A percentile compares a stretch with the other conserved stretches of the same genome.
Conservation (phyloP, 1,140 invertebrate species). For the Lepidurus arcticus region DNA sequence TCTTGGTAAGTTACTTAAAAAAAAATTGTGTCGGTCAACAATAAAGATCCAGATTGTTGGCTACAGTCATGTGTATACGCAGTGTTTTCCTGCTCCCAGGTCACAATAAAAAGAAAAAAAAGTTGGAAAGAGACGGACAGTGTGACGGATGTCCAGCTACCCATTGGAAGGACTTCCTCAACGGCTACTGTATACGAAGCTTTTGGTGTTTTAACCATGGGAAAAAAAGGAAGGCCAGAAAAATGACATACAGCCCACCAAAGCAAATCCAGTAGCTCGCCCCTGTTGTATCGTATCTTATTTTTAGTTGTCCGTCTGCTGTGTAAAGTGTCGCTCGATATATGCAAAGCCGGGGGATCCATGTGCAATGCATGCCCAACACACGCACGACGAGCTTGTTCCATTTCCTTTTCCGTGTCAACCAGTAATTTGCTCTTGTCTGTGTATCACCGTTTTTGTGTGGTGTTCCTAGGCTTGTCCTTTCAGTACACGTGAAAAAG, state of each 20-base stretch:
- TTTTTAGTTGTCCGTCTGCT: neutral
- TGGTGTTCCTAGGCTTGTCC: neutral
- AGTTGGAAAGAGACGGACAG: neutral
- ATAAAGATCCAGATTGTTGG: neutral
- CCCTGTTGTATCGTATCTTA: neutral
- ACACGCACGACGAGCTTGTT: neutral
- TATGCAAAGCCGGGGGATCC: neutral
- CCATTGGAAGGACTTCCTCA: neutral
- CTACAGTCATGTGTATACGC: neutral
- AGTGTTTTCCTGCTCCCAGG: neutral
- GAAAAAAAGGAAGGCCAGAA: neutral
- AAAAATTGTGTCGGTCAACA: neutral
- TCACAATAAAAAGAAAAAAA: neutral
- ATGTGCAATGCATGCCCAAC: neutral
- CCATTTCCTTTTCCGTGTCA: conserved; percentile 17
- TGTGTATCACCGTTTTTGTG: conserved; percentile 18
- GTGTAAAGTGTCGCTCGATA: neutral
- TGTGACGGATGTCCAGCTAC: neutral
- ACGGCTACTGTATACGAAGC: neutral
- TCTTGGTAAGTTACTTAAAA: neutral
- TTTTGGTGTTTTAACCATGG: neutral
- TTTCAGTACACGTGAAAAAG: neutral
- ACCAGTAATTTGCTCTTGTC: conserved; percentile 15
- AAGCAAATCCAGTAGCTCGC: neutral
- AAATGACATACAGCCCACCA: neutral